phyloP scores from a whole-genome alignment of 1,140 invertebrate genomes.

The Drosophila erecta region DNA sequence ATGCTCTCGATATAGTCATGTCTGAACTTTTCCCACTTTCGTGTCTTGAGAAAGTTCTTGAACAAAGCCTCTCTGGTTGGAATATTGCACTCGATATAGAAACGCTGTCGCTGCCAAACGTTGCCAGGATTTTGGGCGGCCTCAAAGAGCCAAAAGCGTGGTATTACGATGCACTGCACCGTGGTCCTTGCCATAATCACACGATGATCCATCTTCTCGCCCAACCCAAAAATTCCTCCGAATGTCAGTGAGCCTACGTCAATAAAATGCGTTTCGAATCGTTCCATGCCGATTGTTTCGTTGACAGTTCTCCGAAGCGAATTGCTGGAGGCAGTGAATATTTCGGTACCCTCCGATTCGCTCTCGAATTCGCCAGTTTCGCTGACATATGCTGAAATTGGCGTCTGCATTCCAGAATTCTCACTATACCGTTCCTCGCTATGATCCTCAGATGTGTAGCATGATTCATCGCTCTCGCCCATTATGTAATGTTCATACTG shows the following conservation, averaged over 20 bases:
- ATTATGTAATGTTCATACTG: conserved; percentile 15
- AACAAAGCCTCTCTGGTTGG: conserved; percentile 85
- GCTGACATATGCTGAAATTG: background rate
- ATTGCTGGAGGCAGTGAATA: conserved; percentile 21
- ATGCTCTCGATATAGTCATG: conserved; percentile 77
- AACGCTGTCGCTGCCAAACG: conserved; percentile 86
- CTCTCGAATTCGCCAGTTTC: background rate
- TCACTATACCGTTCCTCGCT: background rate
- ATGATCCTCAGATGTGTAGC: background rate
- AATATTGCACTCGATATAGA: conserved; percentile 86
- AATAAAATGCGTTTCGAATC: conserved; percentile 66
- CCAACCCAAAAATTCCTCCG: conserved; percentile 83
- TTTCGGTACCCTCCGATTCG: conserved; percentile 17
- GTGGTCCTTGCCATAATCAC: conserved; percentile 86
- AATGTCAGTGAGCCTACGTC: conserved; percentile 77
- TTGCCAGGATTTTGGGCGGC: conserved; percentile 86
- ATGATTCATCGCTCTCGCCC: conserved; percentile 2
- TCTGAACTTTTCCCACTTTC: conserved; percentile 86
- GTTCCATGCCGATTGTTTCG: background rate
- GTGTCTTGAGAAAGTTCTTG: conserved; percentile 85
- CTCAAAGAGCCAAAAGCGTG: conserved; percentile 86
- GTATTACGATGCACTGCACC: conserved; percentile 86
- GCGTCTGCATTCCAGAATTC: no score
- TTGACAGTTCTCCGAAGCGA: background rate
- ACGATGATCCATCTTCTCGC: conserved; percentile 86